Evolutionary conservation across 2,113 vertebrate species (phyloP).

Genomic region (Psilopsiagon aurifrons): DNA sequence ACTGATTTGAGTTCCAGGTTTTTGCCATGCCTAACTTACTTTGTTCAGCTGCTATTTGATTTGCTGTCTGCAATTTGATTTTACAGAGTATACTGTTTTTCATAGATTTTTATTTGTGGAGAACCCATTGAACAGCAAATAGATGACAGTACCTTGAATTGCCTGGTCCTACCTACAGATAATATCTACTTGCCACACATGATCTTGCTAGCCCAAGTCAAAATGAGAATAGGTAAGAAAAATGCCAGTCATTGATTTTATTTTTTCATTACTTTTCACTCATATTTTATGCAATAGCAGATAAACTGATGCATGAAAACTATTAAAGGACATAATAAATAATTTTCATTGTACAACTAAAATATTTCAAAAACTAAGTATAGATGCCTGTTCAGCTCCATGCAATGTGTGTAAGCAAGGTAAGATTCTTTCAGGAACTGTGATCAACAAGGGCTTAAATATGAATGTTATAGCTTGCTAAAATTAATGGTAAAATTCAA

Average conservation of each 20-base stretch:
- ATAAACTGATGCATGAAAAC: neutral
- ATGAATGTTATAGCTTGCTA: neutral
- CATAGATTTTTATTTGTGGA: constrained; percentile 81
- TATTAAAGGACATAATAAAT: neutral
- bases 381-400: neutral
- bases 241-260: neutral
- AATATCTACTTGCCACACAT: constrained; percentile 89
- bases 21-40: neutral
- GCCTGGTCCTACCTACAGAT: constrained; percentile 63
- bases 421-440: neutral
- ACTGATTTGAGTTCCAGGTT: neutral
- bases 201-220: constrained; percentile 81
- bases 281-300: neutral
- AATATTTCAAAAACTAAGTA: neutral
- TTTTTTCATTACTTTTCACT: neutral
- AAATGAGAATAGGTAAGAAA: constrained; percentile 85
- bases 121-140: constrained; percentile 67
- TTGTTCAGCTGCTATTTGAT: neutral
- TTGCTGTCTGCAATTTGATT: neutral
- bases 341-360: neutral
- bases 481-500: neutral
- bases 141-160: constrained; percentile 66
- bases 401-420: neutral
- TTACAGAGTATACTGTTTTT: neutral
- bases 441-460: neutral